Evolutionary conservation across 1,140 invertebrate genomes (phyloP), one percentile per base, ranked within the genome.

Genomic region (Drosophila parabipectinata): DNA sequence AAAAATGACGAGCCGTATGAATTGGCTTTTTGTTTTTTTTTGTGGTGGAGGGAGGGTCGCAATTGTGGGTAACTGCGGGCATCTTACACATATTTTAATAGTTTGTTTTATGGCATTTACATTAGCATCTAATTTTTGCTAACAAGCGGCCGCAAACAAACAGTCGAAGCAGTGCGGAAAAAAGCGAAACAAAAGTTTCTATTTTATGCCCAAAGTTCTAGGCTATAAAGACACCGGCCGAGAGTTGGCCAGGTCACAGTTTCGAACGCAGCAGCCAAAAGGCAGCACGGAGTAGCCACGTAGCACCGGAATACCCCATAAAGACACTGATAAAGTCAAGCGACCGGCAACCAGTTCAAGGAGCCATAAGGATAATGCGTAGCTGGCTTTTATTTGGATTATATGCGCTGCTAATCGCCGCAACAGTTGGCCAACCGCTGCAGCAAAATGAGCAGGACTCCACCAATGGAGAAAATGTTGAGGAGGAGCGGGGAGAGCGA

Each of bases 51-150:
- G 9, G 26, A 5, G 26, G 26, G 4, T 26, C 6, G 26, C 5
- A 30, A 8, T 12, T 28, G 59, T 12, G 28, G 28, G n/a, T 15
- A 6, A 2, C 1, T 18, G 34, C 56, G 34, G 52, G 10, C 3
- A 75, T 47, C 74, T 8, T 44, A 18, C 58, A 71, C 78, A 85
- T 87, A 82, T 85, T 79, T 83, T 88, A 87, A 87, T 87, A 88
- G 82, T 87, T 88, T 82, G 79, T 77, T 87, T 87, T 87, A 87
- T 83, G 82, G 81, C 83, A 68, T 83, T 88, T 87, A 83, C 82
- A 88, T 87, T 88, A 87, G 82, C 82, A 85, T 87, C 82, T 87
- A 69, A 87, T 88, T 87, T 88, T 10, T 63, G 82, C 72, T 79
- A 87, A 87, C 83, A 88, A 87, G 82, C 71, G 62, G 55, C 12